Conservation (phyloP, 2,797 vertebrate genomes). For the Coilia nasus region DNA sequence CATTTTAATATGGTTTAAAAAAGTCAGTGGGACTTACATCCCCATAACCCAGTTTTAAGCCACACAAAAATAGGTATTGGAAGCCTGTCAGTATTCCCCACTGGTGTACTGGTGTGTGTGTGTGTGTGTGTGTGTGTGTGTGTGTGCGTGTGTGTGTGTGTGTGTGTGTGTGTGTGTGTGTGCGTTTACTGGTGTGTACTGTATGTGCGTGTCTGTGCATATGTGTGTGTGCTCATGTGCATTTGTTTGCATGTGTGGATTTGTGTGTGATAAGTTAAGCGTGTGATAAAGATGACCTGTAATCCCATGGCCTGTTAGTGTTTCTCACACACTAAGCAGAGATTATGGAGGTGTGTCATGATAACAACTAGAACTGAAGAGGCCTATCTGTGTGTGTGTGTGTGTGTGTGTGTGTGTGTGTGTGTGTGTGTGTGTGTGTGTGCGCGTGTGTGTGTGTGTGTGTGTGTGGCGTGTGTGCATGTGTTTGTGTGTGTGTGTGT, state of each 20-base stretch:
- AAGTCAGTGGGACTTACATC: too few species aligned
- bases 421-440: not conserved
- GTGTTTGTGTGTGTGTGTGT: not conserved
- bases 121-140: not conserved
- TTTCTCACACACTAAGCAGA: slow-evolving; percentile 53
- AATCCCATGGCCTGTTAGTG: slow-evolving; percentile 60
- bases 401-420: not conserved
- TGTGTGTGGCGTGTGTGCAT: not conserved
- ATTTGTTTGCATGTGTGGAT: not conserved
- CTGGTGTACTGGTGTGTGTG: not conserved
- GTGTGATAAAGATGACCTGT: slow-evolving; percentile 58
- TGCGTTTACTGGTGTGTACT: slow-evolving; percentile 24
- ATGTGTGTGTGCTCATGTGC: slow-evolving; percentile 17
- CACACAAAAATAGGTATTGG: too few species aligned
- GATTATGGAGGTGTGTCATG: slow-evolving; percentile 63
- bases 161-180: not conserved
- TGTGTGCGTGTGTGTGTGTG: not conserved
- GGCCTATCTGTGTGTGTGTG: slow-evolving; percentile 33
- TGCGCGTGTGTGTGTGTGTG: not conserved
- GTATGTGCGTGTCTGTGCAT: not conserved
- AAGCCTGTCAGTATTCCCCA: too few species aligned
- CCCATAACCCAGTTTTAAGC: too few species aligned
- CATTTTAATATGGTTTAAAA: too few species aligned
- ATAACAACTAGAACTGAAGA: slow-evolving; percentile 52
- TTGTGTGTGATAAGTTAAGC: slow-evolving; percentile 49